These are phyloP conservation scores for Tridacna gigas DNA, from an alignment of 2,888 invertebrate genomes.

Conservation along the genomic window DNA sequence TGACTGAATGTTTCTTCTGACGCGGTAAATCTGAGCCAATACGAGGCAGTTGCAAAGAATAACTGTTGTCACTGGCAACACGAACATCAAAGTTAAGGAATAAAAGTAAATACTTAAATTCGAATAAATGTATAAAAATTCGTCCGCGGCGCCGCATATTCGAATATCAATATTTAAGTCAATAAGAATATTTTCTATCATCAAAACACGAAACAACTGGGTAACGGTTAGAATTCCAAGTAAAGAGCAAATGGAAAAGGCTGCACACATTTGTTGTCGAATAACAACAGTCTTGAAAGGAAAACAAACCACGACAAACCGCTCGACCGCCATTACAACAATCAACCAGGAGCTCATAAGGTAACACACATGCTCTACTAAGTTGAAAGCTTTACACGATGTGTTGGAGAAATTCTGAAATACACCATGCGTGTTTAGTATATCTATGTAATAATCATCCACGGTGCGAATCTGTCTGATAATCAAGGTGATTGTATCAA, in stretches of 20 bases:
- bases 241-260: slow-evolving; percentile 72
- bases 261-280: slow-evolving; percentile 75
- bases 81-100: slow-evolving; percentile 76
- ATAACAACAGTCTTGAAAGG: slow-evolving; percentile 78
- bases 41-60: slow-evolving; percentile 77
- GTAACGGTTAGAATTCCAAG: slow-evolving; percentile 74
- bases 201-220: slow-evolving; percentile 78
- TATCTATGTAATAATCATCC: slow-evolving; percentile 63
- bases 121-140: slow-evolving; percentile 69
- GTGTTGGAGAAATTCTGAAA: slow-evolving; percentile 70
- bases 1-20: slow-evolving; percentile 41
- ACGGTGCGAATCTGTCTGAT: slow-evolving; percentile 67
- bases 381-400: slow-evolving; percentile 79
- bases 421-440: slow-evolving; percentile 41
- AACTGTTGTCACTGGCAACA: slow-evolving; percentile 77
- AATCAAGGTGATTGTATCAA: slow-evolving; percentile 79
- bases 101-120: slow-evolving; percentile 79
- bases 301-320: slow-evolving; percentile 80
- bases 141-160: slow-evolving; percentile 59
- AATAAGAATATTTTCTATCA: slow-evolving; percentile 54
- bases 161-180: slow-evolving; percentile 45
- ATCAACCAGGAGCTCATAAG: slow-evolving; percentile 82
- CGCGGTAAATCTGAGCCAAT: slow-evolving; percentile 69
- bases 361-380: slow-evolving; percentile 77
- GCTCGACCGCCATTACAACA: slow-evolving; percentile 81